These are phyloP conservation scores for Drosophila kuntzei DNA, from an alignment of 2,888 invertebrate genomes.

Conservation along the genomic window DNA sequence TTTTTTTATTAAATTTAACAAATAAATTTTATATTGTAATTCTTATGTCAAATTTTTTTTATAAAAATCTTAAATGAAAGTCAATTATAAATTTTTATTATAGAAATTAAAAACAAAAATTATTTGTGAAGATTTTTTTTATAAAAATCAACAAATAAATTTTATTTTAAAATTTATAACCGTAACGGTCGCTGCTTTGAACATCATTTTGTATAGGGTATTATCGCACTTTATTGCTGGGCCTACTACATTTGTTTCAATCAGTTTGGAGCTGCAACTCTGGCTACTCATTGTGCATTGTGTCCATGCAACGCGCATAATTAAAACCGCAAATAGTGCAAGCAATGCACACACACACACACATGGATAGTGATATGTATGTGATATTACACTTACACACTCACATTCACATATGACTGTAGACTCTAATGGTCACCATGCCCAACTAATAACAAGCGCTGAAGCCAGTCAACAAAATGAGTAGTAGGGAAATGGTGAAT, in stretches of 20 bases:
- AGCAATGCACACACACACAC: conserved; percentile 14
- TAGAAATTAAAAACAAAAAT: too few relatives aligned
- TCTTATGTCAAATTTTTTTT: too few relatives aligned
- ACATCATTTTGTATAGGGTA: conserved; percentile 32
- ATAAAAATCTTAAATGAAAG: too few relatives aligned
- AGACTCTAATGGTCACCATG: conserved; percentile 48
- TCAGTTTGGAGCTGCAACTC: conserved; percentile 44
- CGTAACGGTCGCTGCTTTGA: too few relatives aligned
- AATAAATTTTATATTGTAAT: too few relatives aligned
- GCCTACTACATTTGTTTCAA: conserved; percentile 52
- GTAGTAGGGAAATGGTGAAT: conserved; percentile 7
- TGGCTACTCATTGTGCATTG: conserved; percentile 51
- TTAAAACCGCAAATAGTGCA: conserved; percentile 64
- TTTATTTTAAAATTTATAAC: too few relatives aligned
- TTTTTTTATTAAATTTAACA: too few relatives aligned
- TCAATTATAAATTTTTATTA: too few relatives aligned
- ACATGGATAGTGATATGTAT: conserved; percentile 35
- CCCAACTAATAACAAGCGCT: conserved; percentile 49
- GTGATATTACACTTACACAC: conserved; percentile 26
- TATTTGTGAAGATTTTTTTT: too few relatives aligned
- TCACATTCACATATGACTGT: conserved; percentile 3
- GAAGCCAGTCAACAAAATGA: conserved; percentile 52
- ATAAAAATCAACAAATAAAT: too few relatives aligned
- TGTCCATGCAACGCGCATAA: conserved; percentile 53
- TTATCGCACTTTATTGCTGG: conserved; percentile 22